Percentiles rank a stretch among this genome's conserved stretches.
These are phyloP conservation scores for Drosophila takahashii DNA, from an alignment of 1,140 invertebrate species.

Conservation along the genomic window DNA sequence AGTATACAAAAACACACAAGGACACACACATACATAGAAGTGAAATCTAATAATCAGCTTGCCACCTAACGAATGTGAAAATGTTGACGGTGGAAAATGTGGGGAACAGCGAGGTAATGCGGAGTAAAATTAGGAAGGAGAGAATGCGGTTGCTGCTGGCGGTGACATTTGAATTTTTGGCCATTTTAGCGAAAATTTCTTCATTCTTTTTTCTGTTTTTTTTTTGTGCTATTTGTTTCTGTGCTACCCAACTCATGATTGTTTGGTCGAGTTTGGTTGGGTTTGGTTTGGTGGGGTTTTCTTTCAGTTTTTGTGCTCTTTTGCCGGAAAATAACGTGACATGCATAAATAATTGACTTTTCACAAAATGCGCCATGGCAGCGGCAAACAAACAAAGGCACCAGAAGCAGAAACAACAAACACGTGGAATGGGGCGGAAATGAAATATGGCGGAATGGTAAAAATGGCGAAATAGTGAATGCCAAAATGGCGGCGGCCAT, in stretches of 20 bases:
- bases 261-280: conserved; percentile 22
- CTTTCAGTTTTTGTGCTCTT: conserved; percentile 26
- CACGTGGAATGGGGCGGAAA: conserved; percentile 43
- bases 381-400: conserved; percentile 50
- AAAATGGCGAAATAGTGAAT: conserved; percentile 58
- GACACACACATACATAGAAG: conserved; percentile 18
- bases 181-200: conserved; percentile 58
- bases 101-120: not conserved
- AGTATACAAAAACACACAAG: conserved; percentile 3
- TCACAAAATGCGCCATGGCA: conserved; percentile 59
- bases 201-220: conserved; percentile 10
- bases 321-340: conserved; percentile 72
- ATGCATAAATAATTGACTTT: conserved; percentile 79
- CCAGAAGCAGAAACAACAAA: conserved; percentile 45
- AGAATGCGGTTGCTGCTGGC: conserved; percentile 41
- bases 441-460: conserved; percentile 74
- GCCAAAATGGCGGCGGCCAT: conserved; percentile 74
- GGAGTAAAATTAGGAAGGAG: conserved; percentile 6
- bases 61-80: conserved; percentile 41
- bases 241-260: conserved; percentile 46
- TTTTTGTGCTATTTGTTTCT: conserved; percentile 13
- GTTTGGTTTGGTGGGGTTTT: conserved; percentile 16
- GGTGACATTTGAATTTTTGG: conserved; percentile 67
- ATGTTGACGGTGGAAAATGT: conserved; percentile 30
- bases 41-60: conserved; percentile 70